Evolutionary conservation across 2,113 vertebrate genomes (phyloP).

Genomic region (Parotia lawesii): DNA sequence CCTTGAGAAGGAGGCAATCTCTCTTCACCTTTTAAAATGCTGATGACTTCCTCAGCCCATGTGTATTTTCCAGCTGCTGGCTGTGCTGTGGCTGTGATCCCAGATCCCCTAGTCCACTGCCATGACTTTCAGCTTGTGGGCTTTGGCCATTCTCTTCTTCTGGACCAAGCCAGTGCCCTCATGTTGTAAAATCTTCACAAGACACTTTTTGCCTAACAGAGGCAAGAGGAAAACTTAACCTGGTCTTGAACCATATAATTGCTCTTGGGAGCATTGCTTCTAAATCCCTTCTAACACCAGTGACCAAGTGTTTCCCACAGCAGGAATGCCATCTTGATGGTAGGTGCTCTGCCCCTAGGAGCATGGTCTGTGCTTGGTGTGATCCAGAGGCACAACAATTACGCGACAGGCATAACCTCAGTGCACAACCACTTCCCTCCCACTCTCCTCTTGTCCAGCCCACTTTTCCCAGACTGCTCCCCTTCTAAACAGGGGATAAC

Average conservation of each 20-base stretch:
- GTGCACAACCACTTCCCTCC: background rate
- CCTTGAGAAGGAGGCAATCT: background rate
- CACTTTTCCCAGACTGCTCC: background rate
- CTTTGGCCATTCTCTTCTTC: background rate
- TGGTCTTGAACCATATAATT: background rate
- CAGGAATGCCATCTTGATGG: background rate
- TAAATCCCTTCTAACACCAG: background rate
- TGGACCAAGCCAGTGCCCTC: background rate
- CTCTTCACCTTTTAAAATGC: background rate
- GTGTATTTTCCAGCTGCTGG: background rate
- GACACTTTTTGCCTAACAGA: background rate
- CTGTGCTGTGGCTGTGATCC: background rate
- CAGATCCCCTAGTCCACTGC: background rate
- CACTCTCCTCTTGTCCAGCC: background rate
- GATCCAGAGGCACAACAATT: background rate
- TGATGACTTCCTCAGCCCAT: background rate
- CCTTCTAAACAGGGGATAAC: background rate
- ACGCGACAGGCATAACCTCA: background rate
- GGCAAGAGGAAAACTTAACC: background rate
- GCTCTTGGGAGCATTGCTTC: background rate
- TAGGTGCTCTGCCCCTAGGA: background rate
- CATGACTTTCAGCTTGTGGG: background rate
- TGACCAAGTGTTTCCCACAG: background rate
- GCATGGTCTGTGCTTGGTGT: background rate
- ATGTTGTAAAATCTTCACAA: background rate